phyloP scores from a whole-genome alignment of 2,888 invertebrate species.

The Epsilonema sp. region DNA sequence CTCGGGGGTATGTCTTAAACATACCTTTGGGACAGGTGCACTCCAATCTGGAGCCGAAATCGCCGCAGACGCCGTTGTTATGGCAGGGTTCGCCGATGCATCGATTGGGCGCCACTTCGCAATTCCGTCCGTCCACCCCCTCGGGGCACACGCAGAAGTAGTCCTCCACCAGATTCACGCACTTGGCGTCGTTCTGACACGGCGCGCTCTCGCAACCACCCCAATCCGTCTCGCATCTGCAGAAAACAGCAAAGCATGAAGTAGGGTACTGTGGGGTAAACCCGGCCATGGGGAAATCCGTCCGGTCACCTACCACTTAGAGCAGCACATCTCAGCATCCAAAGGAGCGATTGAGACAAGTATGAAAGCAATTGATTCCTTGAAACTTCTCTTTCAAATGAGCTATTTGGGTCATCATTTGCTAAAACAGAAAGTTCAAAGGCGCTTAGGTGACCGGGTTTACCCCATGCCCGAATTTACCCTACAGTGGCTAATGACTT shows the following conservation, averaged over 20 bases:
- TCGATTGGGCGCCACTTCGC: conserved; percentile 83
- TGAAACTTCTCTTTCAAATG: no score
- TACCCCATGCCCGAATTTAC: no score
- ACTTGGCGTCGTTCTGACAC: conserved; percentile 82
- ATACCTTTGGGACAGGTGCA: conserved; percentile 53
- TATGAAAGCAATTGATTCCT: no score
- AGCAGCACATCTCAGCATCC: no score
- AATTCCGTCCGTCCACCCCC: conserved; percentile 86
- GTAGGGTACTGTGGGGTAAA: no score
- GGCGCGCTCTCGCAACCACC: conserved; percentile 65
- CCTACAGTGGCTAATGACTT: no score
- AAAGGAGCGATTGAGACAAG: no score
- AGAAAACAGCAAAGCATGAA: conserved; percentile 3
- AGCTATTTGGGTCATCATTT: no score
- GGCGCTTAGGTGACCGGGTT: no score
- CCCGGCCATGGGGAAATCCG: no score
- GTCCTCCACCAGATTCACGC: conserved; percentile 63
- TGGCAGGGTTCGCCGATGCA: conserved; percentile 82
- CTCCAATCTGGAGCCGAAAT: conserved; percentile 80
- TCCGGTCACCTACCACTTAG: no score
- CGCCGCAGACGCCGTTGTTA: conserved; percentile 85
- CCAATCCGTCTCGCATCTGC: conserved; percentile 57
- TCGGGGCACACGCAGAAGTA: conserved; percentile 59
- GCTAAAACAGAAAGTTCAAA: no score
- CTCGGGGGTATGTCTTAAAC: not conserved